Evolutionary conservation across 1,140 invertebrate genomes (phyloP).

Genomic region (Platyscapa corneri): DNA sequence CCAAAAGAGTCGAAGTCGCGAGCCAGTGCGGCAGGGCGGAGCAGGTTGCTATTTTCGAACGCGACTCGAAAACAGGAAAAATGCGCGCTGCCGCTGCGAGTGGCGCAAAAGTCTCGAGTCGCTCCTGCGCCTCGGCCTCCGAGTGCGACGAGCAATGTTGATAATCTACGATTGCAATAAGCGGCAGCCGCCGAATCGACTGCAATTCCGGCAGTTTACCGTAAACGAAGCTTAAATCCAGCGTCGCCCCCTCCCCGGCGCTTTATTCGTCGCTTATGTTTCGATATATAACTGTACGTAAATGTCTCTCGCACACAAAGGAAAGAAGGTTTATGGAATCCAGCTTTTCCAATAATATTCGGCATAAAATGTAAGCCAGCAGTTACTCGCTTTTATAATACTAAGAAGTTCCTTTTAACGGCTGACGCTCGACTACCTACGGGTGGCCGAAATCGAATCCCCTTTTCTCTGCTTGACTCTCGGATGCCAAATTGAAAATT

Average conservation of each 20-base stretch:
- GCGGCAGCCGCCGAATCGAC: neutral
- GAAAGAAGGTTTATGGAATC: neutral
- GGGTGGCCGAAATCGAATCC: neutral
- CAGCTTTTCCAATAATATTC: neutral
- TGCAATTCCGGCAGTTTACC: neutral
- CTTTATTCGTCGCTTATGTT: neutral
- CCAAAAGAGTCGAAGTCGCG: neutral
- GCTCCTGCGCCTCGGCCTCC: no score
- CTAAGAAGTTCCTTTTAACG: slow-evolving; percentile 3
- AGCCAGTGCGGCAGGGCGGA: neutral
- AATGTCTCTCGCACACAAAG: neutral
- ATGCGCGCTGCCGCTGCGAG: neutral
- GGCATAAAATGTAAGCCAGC: neutral
- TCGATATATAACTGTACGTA: neutral
- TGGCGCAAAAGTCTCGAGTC: no score
- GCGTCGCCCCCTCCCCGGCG: neutral
- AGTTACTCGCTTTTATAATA: slow-evolving; percentile 14
- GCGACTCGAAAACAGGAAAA: neutral
- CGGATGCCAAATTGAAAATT: neutral
- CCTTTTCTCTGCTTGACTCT: neutral
- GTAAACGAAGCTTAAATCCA: neutral
- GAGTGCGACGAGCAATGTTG: no score
- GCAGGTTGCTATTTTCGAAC: neutral
- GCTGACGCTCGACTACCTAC: neutral
- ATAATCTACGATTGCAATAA: neutral